Evolutionary conservation across 2,797 vertebrate genomes (phyloP).

Genomic region (Leptoclinus maculatus): DNA sequence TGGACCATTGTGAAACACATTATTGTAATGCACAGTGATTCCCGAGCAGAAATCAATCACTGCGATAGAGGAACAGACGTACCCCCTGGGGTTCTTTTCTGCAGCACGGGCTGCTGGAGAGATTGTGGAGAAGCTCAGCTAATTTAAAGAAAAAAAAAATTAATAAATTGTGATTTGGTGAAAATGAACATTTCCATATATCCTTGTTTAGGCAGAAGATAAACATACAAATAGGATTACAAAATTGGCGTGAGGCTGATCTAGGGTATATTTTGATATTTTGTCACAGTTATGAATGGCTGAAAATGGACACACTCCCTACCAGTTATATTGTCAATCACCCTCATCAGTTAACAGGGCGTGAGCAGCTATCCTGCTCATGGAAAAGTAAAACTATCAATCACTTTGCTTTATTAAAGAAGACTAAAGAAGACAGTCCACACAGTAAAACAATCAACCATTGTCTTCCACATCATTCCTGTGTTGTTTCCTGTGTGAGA

Average conservation of each 20-base stretch:
- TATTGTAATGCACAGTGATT: slow-evolving; percentile 24
- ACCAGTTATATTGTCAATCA: neutral
- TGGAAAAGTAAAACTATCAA: neutral
- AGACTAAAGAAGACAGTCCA: neutral
- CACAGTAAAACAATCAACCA: neutral
- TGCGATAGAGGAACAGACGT: neutral
- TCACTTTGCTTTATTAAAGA: neutral
- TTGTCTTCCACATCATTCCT: neutral
- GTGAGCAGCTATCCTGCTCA: neutral
- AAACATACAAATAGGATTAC: neutral
- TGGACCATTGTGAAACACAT: slow-evolving; percentile 18
- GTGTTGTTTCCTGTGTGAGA: neutral
- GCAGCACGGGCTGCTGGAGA: neutral
- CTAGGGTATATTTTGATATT: neutral
- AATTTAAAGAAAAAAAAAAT: neutral
- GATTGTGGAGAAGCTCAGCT: neutral
- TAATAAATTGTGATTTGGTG: neutral
- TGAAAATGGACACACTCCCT: neutral
- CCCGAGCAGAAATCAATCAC: slow-evolving; percentile 13
- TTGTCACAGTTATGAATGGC: neutral
- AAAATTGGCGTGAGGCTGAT: neutral
- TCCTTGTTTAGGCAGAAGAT: neutral
- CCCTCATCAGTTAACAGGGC: neutral
- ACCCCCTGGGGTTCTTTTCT: neutral
- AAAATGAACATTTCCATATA: neutral